Conservation (phyloP, 2,888 invertebrate species). For the Rhopalosiphum nymphaeae region DNA sequence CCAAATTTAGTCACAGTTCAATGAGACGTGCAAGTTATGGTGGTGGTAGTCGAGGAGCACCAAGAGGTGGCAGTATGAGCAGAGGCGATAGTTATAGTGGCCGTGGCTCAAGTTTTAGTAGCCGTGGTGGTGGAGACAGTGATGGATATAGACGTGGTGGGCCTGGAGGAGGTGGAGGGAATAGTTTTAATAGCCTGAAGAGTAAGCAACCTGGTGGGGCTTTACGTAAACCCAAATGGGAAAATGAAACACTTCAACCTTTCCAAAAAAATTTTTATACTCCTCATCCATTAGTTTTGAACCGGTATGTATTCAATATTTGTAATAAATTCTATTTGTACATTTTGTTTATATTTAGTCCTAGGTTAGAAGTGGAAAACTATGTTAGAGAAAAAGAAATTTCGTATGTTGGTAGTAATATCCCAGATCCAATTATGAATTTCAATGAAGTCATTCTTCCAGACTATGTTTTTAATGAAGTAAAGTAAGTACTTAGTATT, state of each 20-base stretch:
- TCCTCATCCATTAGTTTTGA: constrained; percentile 82
- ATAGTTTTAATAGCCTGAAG: constrained; percentile 66
- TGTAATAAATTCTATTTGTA: constrained; percentile 38
- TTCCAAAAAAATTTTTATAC: constrained; percentile 95
- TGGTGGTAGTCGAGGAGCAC: constrained; percentile 70
- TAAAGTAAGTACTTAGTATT: constrained; percentile 67
- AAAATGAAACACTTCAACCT: constrained; percentile 82
- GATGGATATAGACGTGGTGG: constrained; percentile 66
- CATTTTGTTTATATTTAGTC: constrained; percentile 71
- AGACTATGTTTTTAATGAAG: constrained; percentile 84
- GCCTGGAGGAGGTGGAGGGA: constrained; percentile 70
- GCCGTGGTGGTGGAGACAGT: constrained; percentile 66
- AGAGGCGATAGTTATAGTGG: constrained; percentile 70
- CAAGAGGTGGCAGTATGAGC: constrained; percentile 67
- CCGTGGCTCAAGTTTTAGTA: constrained; percentile 69
- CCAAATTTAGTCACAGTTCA: constrained; percentile 25
- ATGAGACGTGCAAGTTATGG: constrained; percentile 66
- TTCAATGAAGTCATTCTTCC: constrained; percentile 92
- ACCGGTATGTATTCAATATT: constrained; percentile 68
- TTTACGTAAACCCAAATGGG: constrained; percentile 90
- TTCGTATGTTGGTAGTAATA: constrained; percentile 85
- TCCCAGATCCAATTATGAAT: constrained; percentile 89
- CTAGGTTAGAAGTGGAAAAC: constrained; percentile 78
- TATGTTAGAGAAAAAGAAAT: constrained; percentile 87
- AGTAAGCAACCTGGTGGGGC: constrained; percentile 71